Evolutionary conservation across 1,140 invertebrate species (phyloP), one percentile per base, ranked within the genome.

Genomic region (Drosophila truncata): DNA sequence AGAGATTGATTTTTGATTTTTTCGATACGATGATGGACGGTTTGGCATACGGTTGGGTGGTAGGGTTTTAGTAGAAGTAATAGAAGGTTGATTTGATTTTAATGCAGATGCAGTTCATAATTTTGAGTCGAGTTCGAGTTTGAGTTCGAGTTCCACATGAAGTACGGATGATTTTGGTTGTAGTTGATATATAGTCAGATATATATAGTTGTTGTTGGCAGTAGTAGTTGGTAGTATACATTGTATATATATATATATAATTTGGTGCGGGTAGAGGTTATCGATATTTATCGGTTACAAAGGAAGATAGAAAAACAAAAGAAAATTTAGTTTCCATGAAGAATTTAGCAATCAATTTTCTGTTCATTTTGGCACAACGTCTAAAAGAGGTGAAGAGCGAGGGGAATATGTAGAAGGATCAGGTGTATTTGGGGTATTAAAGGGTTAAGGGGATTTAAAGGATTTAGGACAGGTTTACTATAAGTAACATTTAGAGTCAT

Each of bases 251-350:
- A 25, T 74, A 35, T 63, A 27, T 75, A 64, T 72, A 72, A 67
- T 69, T 69, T 72, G 80, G 73, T 85, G 71, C 76, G 85, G 85
- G 85, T 74, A 67, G 80, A 67, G 77, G 70, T 78, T 49, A 41
- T 80, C 70, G 71, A 54, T 80, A 66, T 74, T 73, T 78, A 57
- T 72, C 49, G 64, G 74, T 61, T 78, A 77, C 37, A 78, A 78
- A 54, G 74, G 69, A 70, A 78, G 74, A 80, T 65, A 75, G 50
- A 81, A 58, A 84, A 67, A 50, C 35, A 80, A 60, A 80, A 80
- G 49, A 63, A 63, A 73, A 61, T 44, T 70, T 59, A 86, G 71
- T 55, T 65, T 69, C 31, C 54, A 80, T 66, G 49, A 79, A 52
- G 67, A 79, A 80, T 80, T 80, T 80, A 54, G 77, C 41, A 67